Evolutionary conservation across 2,888 invertebrate species (phyloP).

Genomic region (Apodemia duryi): DNA sequence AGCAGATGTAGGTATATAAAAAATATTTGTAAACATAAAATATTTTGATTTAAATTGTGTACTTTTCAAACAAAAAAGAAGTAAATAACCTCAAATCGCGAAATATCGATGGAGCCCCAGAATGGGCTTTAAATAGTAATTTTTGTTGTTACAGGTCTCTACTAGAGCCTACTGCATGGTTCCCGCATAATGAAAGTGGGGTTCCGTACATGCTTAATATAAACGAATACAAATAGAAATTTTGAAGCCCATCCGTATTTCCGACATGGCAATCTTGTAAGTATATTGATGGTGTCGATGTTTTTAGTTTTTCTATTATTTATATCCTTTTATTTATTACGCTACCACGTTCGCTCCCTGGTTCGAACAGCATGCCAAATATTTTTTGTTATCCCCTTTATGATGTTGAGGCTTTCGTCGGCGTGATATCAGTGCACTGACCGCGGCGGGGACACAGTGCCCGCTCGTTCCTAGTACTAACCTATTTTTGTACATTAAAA

Average conservation of each 20-base stretch:
- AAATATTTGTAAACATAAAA: background rate
- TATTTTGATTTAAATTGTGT: background rate
- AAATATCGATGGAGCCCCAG: constrained; percentile 37
- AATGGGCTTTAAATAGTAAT: constrained; percentile 43
- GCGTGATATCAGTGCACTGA: constrained; percentile 74
- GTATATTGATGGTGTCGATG: constrained; percentile 69
- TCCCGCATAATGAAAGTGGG: constrained; percentile 71
- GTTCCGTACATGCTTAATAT: constrained; percentile 52
- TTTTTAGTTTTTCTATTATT: constrained; percentile 58
- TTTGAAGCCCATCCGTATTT: constrained; percentile 49
- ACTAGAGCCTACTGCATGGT: constrained; percentile 46
- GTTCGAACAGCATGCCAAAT: constrained; percentile 79
- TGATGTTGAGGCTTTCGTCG: constrained; percentile 80
- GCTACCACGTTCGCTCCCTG: constrained; percentile 78
- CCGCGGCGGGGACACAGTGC: constrained; percentile 70
- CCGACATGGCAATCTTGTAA: constrained; percentile 69
- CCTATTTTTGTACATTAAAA: constrained; percentile 59
- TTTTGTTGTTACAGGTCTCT: constrained; percentile 69
- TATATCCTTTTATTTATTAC: constrained; percentile 65
- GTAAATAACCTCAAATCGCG: background rate
- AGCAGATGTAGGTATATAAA: too few species aligned
- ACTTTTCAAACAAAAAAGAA: background rate
- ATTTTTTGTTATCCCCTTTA: constrained; percentile 67
- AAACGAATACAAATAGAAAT: constrained; percentile 57
- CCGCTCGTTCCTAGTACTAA: constrained; percentile 69